These are phyloP conservation scores for Pipra filicauda DNA, from an alignment of 2,113 vertebrate species.

Conservation along the genomic window DNA sequence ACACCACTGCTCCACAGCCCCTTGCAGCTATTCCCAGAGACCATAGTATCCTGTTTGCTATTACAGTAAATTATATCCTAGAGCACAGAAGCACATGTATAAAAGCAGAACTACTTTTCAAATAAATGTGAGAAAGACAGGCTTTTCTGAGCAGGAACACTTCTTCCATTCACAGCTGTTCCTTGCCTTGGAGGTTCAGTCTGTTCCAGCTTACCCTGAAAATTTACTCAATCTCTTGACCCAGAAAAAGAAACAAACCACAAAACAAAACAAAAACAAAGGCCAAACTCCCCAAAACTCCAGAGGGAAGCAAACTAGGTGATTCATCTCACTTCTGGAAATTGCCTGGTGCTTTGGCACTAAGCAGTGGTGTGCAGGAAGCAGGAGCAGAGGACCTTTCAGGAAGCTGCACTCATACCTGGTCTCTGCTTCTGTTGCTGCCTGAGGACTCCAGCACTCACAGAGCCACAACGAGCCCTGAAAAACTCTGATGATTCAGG, in stretches of 20 bases:
- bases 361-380: neutral
- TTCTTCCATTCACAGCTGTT: neutral
- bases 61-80: neutral
- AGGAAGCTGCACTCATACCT: neutral
- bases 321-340: neutral
- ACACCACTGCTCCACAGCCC: neutral
- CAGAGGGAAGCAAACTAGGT: neutral
- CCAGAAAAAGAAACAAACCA: neutral
- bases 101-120: neutral
- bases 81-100: neutral
- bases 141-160: neutral
- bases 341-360: neutral
- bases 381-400: neutral
- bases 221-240: neutral
- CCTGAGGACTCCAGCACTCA: neutral
- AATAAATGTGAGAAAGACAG: neutral
- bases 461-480: neutral
- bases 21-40: neutral
- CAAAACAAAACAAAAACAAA: neutral
- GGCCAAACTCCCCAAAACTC: fast-evolving
- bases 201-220: neutral
- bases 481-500: neutral
- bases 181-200: neutral
- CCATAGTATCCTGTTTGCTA: neutral
- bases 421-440: neutral